Evolutionary conservation across 2,113 vertebrate species (phyloP).

Genomic region (Apus apus): DNA sequence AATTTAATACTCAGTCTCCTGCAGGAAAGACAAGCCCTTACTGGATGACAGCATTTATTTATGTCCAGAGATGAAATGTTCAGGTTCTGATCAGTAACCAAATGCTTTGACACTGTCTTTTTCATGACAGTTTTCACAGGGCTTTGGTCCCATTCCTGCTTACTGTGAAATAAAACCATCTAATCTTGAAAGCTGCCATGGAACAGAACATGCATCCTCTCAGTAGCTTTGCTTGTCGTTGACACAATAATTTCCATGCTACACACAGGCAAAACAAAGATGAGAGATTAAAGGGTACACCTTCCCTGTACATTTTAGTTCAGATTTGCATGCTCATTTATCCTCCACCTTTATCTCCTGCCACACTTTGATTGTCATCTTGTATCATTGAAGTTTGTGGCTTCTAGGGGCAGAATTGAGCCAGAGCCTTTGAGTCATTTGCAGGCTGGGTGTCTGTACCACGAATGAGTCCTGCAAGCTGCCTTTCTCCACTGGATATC

Average conservation of each 20-base stretch:
- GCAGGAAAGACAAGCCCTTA: not conserved
- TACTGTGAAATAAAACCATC: not conserved
- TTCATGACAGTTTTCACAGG: not conserved
- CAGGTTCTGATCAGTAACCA: slow-evolving; percentile 11
- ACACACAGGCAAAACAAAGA: slow-evolving; percentile 1
- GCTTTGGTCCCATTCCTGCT: slow-evolving; percentile 12
- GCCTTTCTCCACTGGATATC: not conserved
- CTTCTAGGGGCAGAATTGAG: not conserved
- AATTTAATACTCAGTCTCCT: not conserved
- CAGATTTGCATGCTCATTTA: not conserved
- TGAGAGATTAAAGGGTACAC: not conserved
- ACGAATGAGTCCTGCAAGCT: not conserved
- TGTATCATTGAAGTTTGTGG: not conserved
- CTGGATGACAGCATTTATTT: not conserved
- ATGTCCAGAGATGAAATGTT: not conserved
- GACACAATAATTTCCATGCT: not conserved
- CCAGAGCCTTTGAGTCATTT: not conserved
- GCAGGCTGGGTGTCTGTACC: not conserved
- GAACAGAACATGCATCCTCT: not conserved
- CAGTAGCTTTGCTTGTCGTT: not conserved
- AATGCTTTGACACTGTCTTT: not conserved
- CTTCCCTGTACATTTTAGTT: not conserved
- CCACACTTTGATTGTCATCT: not conserved
- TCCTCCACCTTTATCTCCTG: not conserved
- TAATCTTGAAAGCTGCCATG: slow-evolving; percentile 12